phyloP scores from a whole-genome alignment of 2,113 vertebrate species.

The Heteronetta atricapilla region DNA sequence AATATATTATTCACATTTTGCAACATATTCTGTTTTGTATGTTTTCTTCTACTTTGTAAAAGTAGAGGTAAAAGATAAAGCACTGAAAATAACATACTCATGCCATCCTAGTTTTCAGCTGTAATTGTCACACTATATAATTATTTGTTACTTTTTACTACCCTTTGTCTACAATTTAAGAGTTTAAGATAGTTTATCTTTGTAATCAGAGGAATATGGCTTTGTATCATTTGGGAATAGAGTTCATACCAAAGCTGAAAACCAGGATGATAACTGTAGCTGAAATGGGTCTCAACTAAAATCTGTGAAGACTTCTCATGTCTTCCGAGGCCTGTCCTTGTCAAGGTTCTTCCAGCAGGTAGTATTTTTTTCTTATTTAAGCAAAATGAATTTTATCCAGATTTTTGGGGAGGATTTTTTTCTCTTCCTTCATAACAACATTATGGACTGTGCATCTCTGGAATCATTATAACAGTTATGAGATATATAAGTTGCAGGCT shows the following conservation, averaged over 20 bases:
- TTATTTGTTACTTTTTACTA: background rate
- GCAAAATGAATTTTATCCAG: background rate
- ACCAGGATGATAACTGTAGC: background rate
- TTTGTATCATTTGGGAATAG: background rate
- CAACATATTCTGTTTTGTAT: background rate
- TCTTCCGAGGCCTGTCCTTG: background rate
- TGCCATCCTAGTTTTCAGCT: background rate
- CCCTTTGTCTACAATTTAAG: background rate
- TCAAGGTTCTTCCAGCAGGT: background rate
- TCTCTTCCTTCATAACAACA: background rate
- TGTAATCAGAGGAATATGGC: background rate
- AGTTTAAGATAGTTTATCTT: background rate
- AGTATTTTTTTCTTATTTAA: background rate
- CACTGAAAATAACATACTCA: background rate
- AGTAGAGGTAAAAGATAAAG: background rate
- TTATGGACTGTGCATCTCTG: background rate
- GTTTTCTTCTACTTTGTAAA: background rate
- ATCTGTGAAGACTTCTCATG: background rate
- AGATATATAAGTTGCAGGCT: background rate
- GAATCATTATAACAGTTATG: background rate
- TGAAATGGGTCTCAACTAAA: background rate
- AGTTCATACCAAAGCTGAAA: background rate
- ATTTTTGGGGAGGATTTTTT: background rate
- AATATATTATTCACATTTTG: background rate
- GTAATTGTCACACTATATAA: background rate